Conservation (phyloP, 2,888 invertebrate genomes). For the Rhorus exstirpatorius region DNA sequence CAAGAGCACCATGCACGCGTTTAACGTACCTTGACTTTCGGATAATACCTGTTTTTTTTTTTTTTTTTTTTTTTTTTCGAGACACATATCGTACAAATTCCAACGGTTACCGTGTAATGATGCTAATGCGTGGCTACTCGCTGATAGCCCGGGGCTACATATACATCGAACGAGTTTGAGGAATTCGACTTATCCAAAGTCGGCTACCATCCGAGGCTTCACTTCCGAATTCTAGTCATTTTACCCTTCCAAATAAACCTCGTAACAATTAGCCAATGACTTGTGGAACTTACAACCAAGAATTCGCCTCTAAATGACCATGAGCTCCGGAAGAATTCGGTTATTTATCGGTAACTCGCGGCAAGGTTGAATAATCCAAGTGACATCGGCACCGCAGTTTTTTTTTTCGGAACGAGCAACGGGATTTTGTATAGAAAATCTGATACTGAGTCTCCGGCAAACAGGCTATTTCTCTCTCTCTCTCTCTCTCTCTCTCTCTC, state of each 20-base stretch:
- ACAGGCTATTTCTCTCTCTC: too few relatives aligned
- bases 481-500: neutral
- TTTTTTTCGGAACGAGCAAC: constrained; percentile 36
- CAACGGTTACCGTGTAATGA: constrained; percentile 39
- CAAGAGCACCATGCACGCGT: neutral
- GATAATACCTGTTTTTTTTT: neutral
- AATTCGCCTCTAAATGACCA: constrained; percentile 8
- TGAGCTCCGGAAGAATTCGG: constrained; percentile 1
- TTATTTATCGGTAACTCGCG: constrained; percentile 4
- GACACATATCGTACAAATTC: constrained; percentile 32
- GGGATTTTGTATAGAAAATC: constrained; percentile 17
- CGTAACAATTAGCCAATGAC: constrained; percentile 2
- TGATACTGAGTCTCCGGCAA: neutral
- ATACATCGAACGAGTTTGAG: constrained; percentile 49
- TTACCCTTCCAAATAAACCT: constrained; percentile 15
- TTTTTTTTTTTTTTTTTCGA: constrained; percentile 39
- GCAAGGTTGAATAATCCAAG: too few relatives aligned
- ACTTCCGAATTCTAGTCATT: constrained; percentile 38
- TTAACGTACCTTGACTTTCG: neutral
- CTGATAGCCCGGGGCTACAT: constrained; percentile 26
- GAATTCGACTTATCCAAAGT: constrained; percentile 50
- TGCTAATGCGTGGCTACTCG: constrained; percentile 39
- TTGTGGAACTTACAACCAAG: neutral
- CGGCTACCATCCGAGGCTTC: constrained; percentile 57
- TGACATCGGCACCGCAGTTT: constrained; percentile 7